Conservation (phyloP, 2,113 vertebrate genomes). For the Indri indri region DNA sequence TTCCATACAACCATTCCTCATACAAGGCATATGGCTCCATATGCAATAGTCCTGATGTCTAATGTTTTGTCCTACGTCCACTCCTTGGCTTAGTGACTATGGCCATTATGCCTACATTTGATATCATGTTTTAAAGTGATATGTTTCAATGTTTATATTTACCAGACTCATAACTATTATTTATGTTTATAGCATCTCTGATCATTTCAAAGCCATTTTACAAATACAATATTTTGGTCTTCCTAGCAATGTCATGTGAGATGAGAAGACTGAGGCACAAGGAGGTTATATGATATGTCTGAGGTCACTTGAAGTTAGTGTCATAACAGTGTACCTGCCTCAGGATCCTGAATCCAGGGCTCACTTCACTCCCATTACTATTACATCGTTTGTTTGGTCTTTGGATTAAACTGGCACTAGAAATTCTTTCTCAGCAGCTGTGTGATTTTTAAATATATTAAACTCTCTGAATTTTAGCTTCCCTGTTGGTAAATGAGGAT, state of each 20-base stretch:
- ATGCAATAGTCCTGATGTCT: background rate
- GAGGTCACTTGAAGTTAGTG: background rate
- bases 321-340: background rate
- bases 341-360: background rate
- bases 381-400: background rate
- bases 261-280: background rate
- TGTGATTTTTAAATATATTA: slow-evolving; percentile 23
- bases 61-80: background rate
- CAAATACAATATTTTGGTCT: background rate
- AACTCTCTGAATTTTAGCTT: slow-evolving; percentile 26
- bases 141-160: background rate
- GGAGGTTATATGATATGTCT: background rate
- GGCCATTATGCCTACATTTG: background rate
- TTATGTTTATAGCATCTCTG: background rate
- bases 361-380: background rate
- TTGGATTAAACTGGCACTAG: background rate
- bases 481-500: background rate
- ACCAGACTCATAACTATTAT: background rate
- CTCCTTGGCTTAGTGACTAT: background rate
- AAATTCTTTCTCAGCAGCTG: background rate
- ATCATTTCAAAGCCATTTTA: slow-evolving; percentile 28
- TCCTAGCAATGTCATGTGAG: background rate
- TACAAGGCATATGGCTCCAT: background rate
- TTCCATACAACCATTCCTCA: background rate
- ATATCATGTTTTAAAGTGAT: background rate